Evolutionary conservation across 2,797 vertebrate species (phyloP).

Genomic region (Pseudochirops cupreus): DNA sequence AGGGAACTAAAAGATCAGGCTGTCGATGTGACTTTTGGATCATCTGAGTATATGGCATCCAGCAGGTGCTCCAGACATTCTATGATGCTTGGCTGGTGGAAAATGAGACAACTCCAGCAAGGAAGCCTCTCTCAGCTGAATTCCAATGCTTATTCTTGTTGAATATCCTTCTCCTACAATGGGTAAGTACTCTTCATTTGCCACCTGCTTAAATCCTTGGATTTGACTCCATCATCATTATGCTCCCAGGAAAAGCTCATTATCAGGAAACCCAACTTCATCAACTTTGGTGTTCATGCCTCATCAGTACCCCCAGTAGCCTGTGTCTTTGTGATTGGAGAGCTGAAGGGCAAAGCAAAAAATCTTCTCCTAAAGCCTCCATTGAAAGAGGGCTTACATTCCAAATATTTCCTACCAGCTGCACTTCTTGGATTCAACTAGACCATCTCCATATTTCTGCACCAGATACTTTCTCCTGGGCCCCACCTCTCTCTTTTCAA

Average conservation of each 20-base stretch:
- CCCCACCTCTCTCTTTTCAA: not conserved
- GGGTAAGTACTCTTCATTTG: not conserved
- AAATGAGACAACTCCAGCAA: not conserved
- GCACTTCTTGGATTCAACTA: not conserved
- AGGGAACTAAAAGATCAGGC: not conserved
- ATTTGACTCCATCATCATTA: not conserved
- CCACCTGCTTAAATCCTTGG: not conserved
- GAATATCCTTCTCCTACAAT: not conserved
- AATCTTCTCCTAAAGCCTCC: not conserved
- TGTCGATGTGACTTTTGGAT: not conserved
- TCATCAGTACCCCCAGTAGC: not conserved
- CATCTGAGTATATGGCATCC: not conserved
- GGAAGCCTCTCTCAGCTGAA: not conserved
- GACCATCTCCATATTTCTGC: not conserved
- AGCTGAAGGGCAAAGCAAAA: not conserved
- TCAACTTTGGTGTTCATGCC: not conserved
- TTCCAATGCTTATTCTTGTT: not conserved
- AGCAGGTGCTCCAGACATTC: not conserved
- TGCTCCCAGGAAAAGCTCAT: not conserved
- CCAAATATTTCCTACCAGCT: not conserved
- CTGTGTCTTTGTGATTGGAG: not conserved
- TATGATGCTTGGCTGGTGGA: not conserved
- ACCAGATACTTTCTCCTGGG: not conserved
- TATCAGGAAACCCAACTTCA: not conserved
- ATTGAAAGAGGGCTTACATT: not conserved